phyloP scores from a whole-genome alignment of 2,888 invertebrate species.

The Nowickia ferox region DNA sequence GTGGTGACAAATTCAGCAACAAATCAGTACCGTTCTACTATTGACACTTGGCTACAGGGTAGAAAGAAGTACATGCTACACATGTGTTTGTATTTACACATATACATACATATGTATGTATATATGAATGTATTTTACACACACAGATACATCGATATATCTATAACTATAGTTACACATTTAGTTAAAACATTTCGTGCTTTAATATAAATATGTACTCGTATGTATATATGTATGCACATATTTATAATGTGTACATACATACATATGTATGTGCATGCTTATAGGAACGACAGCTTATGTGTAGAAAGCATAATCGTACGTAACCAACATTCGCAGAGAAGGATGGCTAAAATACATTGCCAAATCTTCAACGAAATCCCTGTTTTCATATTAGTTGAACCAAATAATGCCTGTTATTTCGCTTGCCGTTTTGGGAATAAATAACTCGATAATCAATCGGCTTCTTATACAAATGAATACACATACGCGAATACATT shows the following conservation, averaged over 20 bases:
- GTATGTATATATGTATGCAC: neutral
- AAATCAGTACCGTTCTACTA: no score
- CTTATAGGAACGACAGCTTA: slow-evolving; percentile 10
- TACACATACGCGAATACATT: no score
- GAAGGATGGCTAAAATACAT: slow-evolving; percentile 19
- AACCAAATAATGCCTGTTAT: no score
- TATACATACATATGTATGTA: slow-evolving; percentile 12
- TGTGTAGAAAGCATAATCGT: slow-evolving; percentile 52
- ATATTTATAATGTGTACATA: no score
- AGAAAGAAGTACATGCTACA: slow-evolving; percentile 39
- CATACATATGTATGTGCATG: neutral
- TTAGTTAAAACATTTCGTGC: slow-evolving; percentile 31
- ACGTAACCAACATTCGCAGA: slow-evolving; percentile 17
- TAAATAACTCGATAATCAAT: no score
- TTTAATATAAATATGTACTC: neutral
- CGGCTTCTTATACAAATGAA: no score
- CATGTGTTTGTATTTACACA: neutral
- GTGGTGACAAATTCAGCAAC: no score
- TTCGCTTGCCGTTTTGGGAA: neutral
- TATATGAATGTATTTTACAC: neutral
- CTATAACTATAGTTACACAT: neutral
- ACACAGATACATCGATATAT: neutral
- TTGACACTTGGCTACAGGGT: neutral
- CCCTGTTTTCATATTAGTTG: neutral
- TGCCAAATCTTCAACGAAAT: neutral